These are phyloP conservation scores for Tenodera sinensis DNA, from an alignment of 2,888 invertebrate genomes.

Conservation along the genomic window DNA sequence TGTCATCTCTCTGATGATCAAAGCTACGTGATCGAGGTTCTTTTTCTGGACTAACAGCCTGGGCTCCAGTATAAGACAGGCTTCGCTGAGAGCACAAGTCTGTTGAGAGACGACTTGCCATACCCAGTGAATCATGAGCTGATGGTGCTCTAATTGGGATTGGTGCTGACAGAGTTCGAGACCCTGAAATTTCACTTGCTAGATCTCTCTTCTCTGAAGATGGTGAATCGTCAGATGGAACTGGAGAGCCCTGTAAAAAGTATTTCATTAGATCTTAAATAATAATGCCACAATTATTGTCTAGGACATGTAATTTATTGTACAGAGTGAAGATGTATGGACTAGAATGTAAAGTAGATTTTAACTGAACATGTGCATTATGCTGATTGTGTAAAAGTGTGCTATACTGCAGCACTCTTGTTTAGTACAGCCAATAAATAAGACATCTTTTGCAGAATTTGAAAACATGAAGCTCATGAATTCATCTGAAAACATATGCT, in stretches of 20 bases:
- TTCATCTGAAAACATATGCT: too few species aligned
- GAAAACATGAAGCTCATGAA: too few species aligned
- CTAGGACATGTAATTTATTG: too few species aligned
- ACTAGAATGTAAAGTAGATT: too few species aligned
- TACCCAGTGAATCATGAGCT: not conserved
- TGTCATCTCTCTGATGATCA: constrained; percentile 56
- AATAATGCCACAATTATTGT: not conserved
- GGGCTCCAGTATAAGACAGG: constrained; percentile 17
- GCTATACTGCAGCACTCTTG: too few species aligned
- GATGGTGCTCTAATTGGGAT: constrained; percentile 22
- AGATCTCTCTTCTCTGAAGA: constrained; percentile 17
- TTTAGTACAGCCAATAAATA: too few species aligned
- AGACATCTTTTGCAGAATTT: too few species aligned
- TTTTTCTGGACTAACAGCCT: constrained; percentile 17
- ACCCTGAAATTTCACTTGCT: not conserved
- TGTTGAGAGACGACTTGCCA: constrained; percentile 10
- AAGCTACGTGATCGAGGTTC: constrained; percentile 53
- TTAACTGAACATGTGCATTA: too few species aligned
- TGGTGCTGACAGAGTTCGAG: constrained; percentile 8
- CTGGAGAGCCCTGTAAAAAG: constrained; percentile 3
- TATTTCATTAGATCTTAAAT: not conserved
- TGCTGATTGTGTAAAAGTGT: too few species aligned
- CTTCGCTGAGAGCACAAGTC: constrained; percentile 17
- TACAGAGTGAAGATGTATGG: too few species aligned
- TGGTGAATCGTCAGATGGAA: constrained; percentile 9